Conservation (phyloP, 2,113 vertebrate species). For the Muntiacus muntjak region DNA sequence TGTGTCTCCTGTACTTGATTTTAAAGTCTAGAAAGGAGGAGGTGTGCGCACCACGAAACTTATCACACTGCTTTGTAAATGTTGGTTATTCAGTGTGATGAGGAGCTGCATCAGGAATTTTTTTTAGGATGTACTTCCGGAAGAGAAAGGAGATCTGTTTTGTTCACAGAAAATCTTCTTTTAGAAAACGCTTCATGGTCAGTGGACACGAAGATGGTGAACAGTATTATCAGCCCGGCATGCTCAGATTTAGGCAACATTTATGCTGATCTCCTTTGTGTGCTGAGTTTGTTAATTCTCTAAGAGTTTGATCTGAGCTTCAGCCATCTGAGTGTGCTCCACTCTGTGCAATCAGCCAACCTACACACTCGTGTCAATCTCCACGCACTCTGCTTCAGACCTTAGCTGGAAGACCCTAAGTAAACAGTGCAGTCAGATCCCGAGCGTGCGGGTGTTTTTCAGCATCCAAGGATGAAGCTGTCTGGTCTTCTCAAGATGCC, state of each 20-base stretch:
- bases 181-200: not conserved
- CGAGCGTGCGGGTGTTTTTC: not conserved
- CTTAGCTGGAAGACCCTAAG: not conserved
- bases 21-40: not conserved
- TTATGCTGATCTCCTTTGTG: not conserved
- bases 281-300: not conserved
- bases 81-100: not conserved
- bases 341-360: not conserved
- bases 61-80: not conserved
- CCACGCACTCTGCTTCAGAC: not conserved
- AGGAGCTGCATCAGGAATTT: not conserved
- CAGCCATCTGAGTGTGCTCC: not conserved
- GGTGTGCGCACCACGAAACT: not conserved
- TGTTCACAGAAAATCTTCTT: not conserved
- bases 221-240: not conserved
- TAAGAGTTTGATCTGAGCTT: not conserved
- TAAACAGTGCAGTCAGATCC: not conserved
- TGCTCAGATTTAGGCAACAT: not conserved
- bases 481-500: not conserved
- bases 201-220: not conserved
- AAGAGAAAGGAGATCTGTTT: not conserved
- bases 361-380: rapidly evolving
- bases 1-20: not conserved
- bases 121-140: not conserved
- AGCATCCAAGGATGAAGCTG: not conserved